Conservation (phyloP, 2,797 vertebrate species). For the Sternotherus odoratus region DNA sequence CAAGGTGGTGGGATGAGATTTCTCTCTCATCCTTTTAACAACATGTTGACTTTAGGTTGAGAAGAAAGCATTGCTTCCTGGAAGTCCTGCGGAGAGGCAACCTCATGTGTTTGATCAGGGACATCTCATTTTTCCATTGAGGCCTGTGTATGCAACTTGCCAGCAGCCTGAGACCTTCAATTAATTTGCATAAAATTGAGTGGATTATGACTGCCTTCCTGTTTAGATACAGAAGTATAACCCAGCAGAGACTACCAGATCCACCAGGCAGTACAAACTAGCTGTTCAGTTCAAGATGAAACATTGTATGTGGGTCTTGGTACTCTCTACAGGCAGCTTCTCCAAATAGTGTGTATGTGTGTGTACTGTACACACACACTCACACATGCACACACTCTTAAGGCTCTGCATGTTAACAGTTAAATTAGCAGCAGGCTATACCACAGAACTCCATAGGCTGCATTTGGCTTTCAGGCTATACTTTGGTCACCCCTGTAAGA, state of each 20-base stretch:
- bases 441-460: not conserved
- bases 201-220: not conserved
- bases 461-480: not conserved
- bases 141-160: not conserved
- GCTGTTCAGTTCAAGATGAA: conserved; percentile 31
- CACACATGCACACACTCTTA: not conserved
- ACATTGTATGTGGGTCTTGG: conserved; percentile 54
- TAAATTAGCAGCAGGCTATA: not conserved
- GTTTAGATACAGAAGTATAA: conserved; percentile 9
- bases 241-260: conserved; percentile 54
- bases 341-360: not conserved
- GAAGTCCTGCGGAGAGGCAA: conserved; percentile 1
- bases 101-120: not conserved
- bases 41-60: not conserved
- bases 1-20: conserved; percentile 11
- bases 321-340: conserved; percentile 6
- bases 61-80: not conserved
- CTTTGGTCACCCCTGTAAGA: not conserved
- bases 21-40: not conserved
- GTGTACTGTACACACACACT: not conserved
- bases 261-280: conserved; percentile 54
- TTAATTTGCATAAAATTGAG: not conserved
- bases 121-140: not conserved
- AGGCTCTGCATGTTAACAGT: not conserved
- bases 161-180: not conserved